Evolutionary conservation across 2,888 invertebrate species (phyloP).

Genomic region (Stratiomys singularior): DNA sequence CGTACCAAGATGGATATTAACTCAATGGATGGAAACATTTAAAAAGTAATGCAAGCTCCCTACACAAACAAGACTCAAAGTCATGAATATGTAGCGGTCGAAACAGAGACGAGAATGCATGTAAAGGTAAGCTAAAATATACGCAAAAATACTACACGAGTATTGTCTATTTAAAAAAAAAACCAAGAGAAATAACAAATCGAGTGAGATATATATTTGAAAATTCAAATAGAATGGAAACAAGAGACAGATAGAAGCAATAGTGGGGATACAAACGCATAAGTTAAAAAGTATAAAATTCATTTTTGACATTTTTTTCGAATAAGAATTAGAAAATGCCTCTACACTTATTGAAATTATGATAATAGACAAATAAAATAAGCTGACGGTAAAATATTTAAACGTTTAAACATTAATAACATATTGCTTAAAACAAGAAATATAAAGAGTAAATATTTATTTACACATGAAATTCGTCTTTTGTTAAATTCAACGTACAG

Average conservation of each 20-base stretch:
- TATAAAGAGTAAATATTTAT: conserved; percentile 28
- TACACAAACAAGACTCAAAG: too few relatives aligned
- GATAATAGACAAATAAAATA: neutral
- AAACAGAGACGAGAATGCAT: too few relatives aligned
- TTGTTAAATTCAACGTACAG: neutral
- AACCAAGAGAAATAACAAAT: neutral
- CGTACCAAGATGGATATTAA: neutral
- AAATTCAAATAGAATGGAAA: neutral
- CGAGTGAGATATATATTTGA: neutral
- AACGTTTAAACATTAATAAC: conserved; percentile 16
- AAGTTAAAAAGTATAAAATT: neutral
- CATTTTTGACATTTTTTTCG: neutral
- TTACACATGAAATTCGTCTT: conserved; percentile 5
- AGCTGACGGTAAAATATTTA: conserved; percentile 8
- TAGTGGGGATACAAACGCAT: neutral
- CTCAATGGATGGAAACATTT: neutral
- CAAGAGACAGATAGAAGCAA: neutral
- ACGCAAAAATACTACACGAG: too few relatives aligned
- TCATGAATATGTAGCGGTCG: too few relatives aligned
- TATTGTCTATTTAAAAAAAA: neutral
- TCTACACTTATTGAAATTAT: neutral
- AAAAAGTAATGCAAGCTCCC: too few relatives aligned
- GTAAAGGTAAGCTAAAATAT: too few relatives aligned
- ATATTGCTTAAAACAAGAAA: conserved; percentile 6
- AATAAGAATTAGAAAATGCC: neutral